These are phyloP conservation scores for Melinopterus prodromus DNA, from an alignment of 2,888 invertebrate species.

Conservation along the genomic window DNA sequence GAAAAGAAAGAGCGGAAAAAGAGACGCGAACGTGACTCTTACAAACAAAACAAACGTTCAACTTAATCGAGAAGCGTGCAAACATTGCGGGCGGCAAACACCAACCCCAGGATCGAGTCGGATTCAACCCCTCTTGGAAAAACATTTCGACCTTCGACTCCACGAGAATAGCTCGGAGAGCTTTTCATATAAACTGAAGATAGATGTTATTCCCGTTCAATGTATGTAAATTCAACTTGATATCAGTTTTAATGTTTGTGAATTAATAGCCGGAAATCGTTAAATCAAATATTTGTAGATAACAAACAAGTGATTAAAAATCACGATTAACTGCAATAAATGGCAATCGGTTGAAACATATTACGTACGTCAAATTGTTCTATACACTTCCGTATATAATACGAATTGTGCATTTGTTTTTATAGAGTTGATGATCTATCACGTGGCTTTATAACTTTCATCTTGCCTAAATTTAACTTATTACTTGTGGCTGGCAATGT, in stretches of 20 bases:
- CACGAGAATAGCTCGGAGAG: background rate
- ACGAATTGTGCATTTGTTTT: no score
- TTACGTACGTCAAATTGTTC: no score
- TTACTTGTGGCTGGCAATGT: no score
- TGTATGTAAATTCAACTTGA: background rate
- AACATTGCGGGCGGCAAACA: constrained; percentile 40
- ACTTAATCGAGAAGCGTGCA: constrained; percentile 45
- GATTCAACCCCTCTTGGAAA: constrained; percentile 4
- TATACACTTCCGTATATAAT: no score
- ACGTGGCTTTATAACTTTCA: no score
- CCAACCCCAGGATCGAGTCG: background rate
- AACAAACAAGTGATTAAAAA: no score
- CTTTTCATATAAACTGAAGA: background rate
- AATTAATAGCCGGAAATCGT: no score
- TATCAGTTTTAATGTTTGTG: background rate
- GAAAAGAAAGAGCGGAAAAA: background rate
- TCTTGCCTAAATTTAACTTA: no score
- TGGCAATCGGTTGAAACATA: no score
- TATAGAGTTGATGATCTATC: no score
- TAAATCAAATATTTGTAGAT: no score
- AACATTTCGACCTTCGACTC: background rate
- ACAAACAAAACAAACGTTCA: constrained; percentile 46
- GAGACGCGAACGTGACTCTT: constrained; percentile 26
- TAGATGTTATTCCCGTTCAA: background rate
- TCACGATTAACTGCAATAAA: no score